These are phyloP conservation scores for Pitangus sulphuratus DNA, from an alignment of 2,797 vertebrate species.

Conservation along the genomic window DNA sequence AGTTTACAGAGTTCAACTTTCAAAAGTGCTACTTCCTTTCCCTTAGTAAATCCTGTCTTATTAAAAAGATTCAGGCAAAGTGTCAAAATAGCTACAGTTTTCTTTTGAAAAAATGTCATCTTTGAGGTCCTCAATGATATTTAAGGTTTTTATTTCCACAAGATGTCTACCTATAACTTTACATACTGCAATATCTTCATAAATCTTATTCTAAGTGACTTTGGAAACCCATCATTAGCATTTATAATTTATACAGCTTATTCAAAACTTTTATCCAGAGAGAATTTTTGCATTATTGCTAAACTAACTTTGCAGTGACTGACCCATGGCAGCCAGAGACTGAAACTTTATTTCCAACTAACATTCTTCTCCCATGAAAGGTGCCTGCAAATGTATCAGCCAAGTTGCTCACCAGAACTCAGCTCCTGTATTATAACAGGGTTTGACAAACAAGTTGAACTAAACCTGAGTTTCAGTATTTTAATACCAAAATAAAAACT, in stretches of 20 bases:
- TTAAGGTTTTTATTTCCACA: not conserved
- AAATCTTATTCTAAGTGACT: not conserved
- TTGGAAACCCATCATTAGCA: not conserved
- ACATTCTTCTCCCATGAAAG: not conserved
- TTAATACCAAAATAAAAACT: not conserved
- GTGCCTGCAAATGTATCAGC: not conserved
- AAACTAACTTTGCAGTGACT: not conserved
- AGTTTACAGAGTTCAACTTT: not conserved
- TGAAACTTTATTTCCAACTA: constrained; percentile 1
- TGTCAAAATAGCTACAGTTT: not conserved
- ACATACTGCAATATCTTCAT: not conserved
- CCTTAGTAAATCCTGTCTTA: not conserved
- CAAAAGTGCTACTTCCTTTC: not conserved
- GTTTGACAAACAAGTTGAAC: not conserved
- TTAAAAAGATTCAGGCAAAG: not conserved
- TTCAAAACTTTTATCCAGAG: not conserved
- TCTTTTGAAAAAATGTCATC: not conserved
- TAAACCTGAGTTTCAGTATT: not conserved
- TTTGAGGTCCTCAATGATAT: not conserved
- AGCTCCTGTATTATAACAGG: not conserved
- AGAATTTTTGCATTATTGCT: not conserved
- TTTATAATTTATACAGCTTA: not conserved
- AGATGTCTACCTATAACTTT: not conserved
- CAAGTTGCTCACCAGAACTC: not conserved
- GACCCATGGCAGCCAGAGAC: not conserved